These are phyloP conservation scores for Macrotrachela quadricornifera DNA, from an alignment of 1,140 invertebrate genomes.

Conservation along the genomic window DNA sequence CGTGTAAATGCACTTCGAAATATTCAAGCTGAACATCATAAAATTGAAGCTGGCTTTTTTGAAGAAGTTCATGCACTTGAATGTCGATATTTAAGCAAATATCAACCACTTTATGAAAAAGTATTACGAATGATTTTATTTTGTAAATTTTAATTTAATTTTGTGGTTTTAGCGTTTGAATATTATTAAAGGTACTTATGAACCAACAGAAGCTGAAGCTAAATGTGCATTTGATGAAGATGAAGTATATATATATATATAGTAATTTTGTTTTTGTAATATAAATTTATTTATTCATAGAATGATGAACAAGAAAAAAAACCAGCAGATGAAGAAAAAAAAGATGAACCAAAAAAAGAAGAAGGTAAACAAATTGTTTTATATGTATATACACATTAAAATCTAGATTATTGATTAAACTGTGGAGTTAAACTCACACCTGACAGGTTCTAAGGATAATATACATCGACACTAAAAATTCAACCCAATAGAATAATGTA, in stretches of 20 bases:
- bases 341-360: constrained; percentile 41
- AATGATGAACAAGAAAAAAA: neutral
- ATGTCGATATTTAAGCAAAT: constrained; percentile 63
- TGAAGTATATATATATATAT: too few species aligned
- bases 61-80: constrained; percentile 79
- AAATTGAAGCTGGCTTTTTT: constrained; percentile 80
- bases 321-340: constrained; percentile 34
- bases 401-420: too few species aligned
- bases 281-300: too few species aligned
- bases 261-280: too few species aligned
- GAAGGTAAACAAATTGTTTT: constrained; percentile 36
- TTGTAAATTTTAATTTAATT: too few species aligned
- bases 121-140: too few species aligned
- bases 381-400: too few species aligned
- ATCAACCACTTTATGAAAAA: constrained; percentile 47
- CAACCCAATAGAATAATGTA: too few species aligned
- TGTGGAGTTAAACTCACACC: too few species aligned
- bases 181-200: constrained; percentile 53
- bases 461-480: too few species aligned
- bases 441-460: too few species aligned
- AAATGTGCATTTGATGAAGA: constrained; percentile 10
- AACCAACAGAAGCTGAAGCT: constrained; percentile 61
- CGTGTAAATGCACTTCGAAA: constrained; percentile 75
- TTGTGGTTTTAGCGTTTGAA: constrained; percentile 41
- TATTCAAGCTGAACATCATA: constrained; percentile 59